Conservation (phyloP, 2,797 vertebrate species). For the Leptoclinus maculatus region DNA sequence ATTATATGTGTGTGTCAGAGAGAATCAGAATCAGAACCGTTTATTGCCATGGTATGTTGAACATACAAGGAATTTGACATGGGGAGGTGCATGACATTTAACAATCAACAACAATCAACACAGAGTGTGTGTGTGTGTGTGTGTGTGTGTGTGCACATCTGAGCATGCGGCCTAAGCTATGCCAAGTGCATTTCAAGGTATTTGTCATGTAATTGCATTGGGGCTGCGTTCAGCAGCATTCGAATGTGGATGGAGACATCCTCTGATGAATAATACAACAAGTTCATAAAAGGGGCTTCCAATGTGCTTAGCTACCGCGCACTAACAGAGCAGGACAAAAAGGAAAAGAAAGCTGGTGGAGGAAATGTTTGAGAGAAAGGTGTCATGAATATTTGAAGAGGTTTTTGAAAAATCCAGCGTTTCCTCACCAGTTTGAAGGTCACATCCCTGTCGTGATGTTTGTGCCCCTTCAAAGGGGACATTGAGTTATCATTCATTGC, state of each 20-base stretch:
- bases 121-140: neutral
- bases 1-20: slow-evolving; percentile 10
- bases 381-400: slow-evolving; percentile 94
- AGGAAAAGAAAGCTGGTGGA: slow-evolving; percentile 37
- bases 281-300: slow-evolving; percentile 87
- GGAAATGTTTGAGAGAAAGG: slow-evolving; percentile 90
- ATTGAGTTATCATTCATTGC: slow-evolving; percentile 81
- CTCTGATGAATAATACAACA: slow-evolving; percentile 93
- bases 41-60: too few relatives aligned
- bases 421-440: slow-evolving; percentile 90
- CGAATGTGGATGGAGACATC: slow-evolving; percentile 78
- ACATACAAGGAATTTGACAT: too few relatives aligned
- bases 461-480: slow-evolving; percentile 84
- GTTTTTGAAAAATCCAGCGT: slow-evolving; percentile 92
- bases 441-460: slow-evolving; percentile 82
- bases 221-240: slow-evolving; percentile 57
- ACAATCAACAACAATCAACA: too few relatives aligned
- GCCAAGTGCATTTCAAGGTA: slow-evolving; percentile 59
- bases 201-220: slow-evolving; percentile 73
- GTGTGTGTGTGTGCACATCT: slow-evolving; percentile 5
- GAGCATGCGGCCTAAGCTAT: slow-evolving; percentile 13
- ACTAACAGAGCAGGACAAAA: slow-evolving; percentile 55
- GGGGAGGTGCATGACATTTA: too few relatives aligned
- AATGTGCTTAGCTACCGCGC: slow-evolving; percentile 79
- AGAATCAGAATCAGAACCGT: neutral